Evolutionary conservation across 2,797 vertebrate genomes (phyloP), one percentile per base, ranked within the genome.

Genomic region (Heteromormyrus szaboi): DNA sequence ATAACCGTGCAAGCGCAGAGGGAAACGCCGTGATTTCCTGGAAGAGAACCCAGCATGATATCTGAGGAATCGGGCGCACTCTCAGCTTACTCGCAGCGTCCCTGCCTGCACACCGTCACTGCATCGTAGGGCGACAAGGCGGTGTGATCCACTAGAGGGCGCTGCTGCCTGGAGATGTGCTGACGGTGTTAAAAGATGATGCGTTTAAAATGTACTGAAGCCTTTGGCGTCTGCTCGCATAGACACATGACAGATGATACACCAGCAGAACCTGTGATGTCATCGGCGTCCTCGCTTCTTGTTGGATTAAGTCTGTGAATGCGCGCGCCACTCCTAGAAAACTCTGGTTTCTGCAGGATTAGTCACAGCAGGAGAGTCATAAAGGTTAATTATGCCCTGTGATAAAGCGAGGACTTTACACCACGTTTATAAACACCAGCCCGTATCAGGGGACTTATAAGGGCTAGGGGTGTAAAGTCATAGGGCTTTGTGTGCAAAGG

Each of bases 311-410:
- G 44, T 46, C 8, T 85, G 46, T 29, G 79, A 46, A 22, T 50
- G 41, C 50, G 48, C 25, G 48, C 22, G 50, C 44, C 44, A 29
- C 83, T 50, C 22, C 44, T 51, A 50, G 22, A 50, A 85, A 85
- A 25, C 19, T 25, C 48, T 85, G 83, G 50, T 25, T 50, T 85
- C 50, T 53, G 50, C 83, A 85, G 46, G 83, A 53, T 50, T 50
- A 85, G 22, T 44, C 50, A 53, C 41, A 84, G 41, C 41, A 85
- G 83, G 83, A 53, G 83, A 85, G 83, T 53, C 22, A 85, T 46
- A 50, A 53, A 53, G 83, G 83, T 53, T 85, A 85, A 85, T 85
- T 85, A 51, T 53, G n/a, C n/a, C 83, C 44, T 7, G 83, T 53
- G 83, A 51, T 50, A 50, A 50, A 50, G 5, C 11, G 1, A 51